Conservation (phyloP, 2,113 vertebrate species). For the Zosterops japonicus region DNA sequence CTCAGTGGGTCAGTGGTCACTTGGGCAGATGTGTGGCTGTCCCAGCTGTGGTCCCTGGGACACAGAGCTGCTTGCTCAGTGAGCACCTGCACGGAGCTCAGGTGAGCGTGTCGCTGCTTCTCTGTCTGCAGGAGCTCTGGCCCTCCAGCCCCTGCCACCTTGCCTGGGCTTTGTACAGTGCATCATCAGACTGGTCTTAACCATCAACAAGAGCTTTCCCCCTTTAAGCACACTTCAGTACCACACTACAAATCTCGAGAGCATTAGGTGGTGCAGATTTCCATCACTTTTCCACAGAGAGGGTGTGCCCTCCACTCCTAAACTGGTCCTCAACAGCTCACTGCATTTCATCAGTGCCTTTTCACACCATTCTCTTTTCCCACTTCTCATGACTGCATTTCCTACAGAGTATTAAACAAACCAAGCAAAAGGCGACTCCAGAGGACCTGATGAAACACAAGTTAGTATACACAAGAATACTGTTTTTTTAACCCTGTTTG, state of each 20-base stretch:
- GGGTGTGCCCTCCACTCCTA: not conserved
- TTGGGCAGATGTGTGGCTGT: not conserved
- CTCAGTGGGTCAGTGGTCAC: not conserved
- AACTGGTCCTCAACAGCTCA: not conserved
- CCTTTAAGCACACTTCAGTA: not conserved
- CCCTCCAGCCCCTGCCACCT: not conserved
- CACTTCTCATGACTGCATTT: not conserved
- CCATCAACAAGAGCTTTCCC: not conserved
- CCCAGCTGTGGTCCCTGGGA: not conserved
- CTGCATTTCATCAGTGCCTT: not conserved
- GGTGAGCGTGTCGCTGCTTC: rapidly evolving
- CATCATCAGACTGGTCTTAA: not conserved
- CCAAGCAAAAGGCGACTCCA: not conserved
- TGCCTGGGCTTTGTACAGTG: not conserved
- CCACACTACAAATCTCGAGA: not conserved
- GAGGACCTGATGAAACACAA: not conserved
- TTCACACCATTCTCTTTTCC: not conserved
- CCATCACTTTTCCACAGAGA: not conserved
- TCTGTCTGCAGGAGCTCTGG: not conserved
- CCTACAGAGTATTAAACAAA: not conserved
- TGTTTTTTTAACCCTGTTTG: not conserved
- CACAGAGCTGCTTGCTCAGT: not conserved
- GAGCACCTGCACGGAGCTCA: not conserved
- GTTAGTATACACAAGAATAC: not conserved
- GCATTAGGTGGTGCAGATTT: not conserved